Evolutionary conservation across 1,140 invertebrate genomes (phyloP).

Genomic region (Macrosteles quadrilineatus): DNA sequence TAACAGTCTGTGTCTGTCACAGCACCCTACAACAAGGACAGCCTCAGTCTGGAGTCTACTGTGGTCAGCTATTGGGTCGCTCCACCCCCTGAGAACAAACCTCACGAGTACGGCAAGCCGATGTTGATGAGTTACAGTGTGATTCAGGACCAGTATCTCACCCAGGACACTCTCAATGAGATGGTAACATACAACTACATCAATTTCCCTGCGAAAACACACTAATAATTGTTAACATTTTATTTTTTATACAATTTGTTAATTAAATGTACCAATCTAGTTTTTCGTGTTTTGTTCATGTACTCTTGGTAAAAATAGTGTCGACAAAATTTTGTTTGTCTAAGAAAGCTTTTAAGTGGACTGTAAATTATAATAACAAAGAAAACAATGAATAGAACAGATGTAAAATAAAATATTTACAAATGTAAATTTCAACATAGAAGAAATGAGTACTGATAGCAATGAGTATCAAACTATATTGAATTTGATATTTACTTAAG

Average conservation of each 20-base stretch:
- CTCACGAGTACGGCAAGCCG: constrained; percentile 87
- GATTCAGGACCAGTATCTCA: constrained; percentile 77
- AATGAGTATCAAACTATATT: too few species aligned
- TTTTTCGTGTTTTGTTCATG: neutral
- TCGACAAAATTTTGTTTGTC: too few species aligned
- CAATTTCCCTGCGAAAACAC: too few species aligned
- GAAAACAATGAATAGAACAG: too few species aligned
- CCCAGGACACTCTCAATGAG: constrained; percentile 80
- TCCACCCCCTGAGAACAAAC: constrained; percentile 88
- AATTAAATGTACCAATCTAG: neutral
- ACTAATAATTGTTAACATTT: neutral
- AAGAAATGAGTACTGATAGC: too few species aligned
- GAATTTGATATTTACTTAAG: too few species aligned
- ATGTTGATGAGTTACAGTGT: constrained; percentile 86
- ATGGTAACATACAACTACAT: constrained; percentile 58
- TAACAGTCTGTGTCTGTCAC: too few species aligned
- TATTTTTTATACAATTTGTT: too few species aligned
- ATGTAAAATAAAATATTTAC: too few species aligned
- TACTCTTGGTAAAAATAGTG: neutral
- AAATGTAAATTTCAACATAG: too few species aligned
- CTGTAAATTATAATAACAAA: too few species aligned
- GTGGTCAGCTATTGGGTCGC: constrained; percentile 92
- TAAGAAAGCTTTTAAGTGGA: too few species aligned
- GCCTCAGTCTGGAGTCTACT: constrained; percentile 72
- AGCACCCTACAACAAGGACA: constrained; percentile 86